A percentile compares a stretch with the other conserved stretches of the same genome.
Conservation (phyloP, 2,113 vertebrate species). For the Mus musculus region DNA sequence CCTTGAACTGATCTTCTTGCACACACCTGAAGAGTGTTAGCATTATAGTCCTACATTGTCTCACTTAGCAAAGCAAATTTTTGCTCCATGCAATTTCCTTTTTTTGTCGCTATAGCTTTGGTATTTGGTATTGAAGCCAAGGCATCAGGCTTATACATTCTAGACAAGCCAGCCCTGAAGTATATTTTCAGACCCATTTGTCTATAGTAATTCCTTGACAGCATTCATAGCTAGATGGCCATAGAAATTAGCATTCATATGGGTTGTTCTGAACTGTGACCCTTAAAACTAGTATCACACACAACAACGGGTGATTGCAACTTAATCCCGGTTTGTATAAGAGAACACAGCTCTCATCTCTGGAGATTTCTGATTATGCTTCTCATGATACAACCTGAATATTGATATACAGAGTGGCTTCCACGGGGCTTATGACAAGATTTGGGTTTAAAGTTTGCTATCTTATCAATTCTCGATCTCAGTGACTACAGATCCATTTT, state of each 20-base stretch:
- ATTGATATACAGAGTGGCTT: background rate
- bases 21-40: too few species aligned
- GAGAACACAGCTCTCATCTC: background rate
- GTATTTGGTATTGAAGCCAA: too few species aligned
- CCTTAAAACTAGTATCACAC: background rate
- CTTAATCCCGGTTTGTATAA: background rate
- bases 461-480: background rate
- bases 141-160: too few species aligned
- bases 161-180: background rate
- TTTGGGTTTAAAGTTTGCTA: background rate
- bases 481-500: background rate
- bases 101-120: background rate
- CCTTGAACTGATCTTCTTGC: background rate
- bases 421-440: background rate
- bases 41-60: too few species aligned
- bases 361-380: background rate
- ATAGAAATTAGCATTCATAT: background rate
- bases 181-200: background rate
- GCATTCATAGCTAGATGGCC: background rate
- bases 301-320: background rate
- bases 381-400: background rate
- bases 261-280: background rate
- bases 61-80: background rate
- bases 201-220: background rate
- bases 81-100: background rate